Evolutionary conservation across 2,797 vertebrate species (phyloP).

Genomic region (Stomatorhinus walkeri): DNA sequence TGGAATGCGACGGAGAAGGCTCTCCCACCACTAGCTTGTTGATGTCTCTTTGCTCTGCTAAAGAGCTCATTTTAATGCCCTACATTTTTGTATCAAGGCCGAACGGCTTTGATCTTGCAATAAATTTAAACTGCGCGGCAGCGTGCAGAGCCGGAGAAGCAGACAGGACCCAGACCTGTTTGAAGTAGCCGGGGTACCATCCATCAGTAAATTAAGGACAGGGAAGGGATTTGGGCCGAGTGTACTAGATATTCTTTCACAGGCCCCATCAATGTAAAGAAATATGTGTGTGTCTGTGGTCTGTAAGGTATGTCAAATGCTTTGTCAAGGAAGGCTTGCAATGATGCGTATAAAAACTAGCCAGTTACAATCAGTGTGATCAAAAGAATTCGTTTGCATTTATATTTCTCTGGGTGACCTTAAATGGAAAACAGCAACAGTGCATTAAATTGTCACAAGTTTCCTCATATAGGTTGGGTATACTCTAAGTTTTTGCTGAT

Average conservation of each 20-base stretch:
- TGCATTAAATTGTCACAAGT: not conserved
- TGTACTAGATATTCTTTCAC: not conserved
- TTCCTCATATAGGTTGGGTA: not conserved
- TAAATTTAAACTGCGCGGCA: constrained; percentile 17
- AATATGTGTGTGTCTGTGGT: not conserved
- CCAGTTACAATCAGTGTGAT: not conserved
- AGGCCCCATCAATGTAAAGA: not conserved
- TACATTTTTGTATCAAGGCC: constrained; percentile 9
- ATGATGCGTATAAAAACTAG: not conserved
- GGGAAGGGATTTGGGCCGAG: not conserved
- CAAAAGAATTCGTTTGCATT: not conserved
- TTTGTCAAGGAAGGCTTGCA: not conserved
- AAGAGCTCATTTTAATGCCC: constrained; percentile 5
- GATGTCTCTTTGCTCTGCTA: not conserved
- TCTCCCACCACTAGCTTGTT: not conserved
- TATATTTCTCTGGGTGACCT: not conserved
- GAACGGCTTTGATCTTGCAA: constrained; percentile 17
- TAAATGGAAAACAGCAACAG: not conserved
- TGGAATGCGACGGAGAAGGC: not conserved
- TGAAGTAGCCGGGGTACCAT: constrained; percentile 7
- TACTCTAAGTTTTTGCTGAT: not conserved
- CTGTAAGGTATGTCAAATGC: not conserved
- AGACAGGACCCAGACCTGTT: not conserved
- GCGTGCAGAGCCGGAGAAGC: not conserved
- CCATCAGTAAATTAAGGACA: constrained; percentile 8